Percentiles rank a stretch among this genome's conserved stretches.
These are phyloP conservation scores for Nephila pilipes DNA, from an alignment of 1,140 invertebrate species.

Conservation along the genomic window DNA sequence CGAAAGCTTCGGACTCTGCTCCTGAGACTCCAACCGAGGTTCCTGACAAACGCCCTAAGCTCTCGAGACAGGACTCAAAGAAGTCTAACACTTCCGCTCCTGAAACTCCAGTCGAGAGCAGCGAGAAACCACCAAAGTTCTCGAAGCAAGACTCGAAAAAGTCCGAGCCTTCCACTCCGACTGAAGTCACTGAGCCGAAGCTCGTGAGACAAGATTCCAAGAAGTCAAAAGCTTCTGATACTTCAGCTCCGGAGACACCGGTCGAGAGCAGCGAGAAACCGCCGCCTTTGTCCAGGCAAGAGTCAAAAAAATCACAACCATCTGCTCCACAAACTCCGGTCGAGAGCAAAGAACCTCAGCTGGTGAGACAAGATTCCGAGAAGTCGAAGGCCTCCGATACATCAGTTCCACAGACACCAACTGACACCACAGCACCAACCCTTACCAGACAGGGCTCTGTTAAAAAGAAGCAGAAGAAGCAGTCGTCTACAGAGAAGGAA, in stretches of 20 bases:
- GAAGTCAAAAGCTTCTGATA: conserved; percentile 52
- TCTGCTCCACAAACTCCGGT: neutral
- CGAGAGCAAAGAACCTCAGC: neutral
- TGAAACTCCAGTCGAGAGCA: neutral
- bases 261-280: neutral
- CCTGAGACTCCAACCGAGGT: conserved; percentile 41
- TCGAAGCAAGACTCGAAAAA: conserved; percentile 52
- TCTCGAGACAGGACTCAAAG: conserved; percentile 25
- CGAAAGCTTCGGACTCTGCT: conserved; percentile 35
- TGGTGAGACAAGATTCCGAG: conserved; percentile 48
- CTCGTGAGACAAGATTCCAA: conserved; percentile 59
- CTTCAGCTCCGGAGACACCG: conserved; percentile 49
- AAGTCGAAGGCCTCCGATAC: conserved; percentile 27
- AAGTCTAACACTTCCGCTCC: conserved; percentile 29
- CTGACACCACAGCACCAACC: conserved; percentile 24
- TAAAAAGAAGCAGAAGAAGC: conserved; percentile 38
- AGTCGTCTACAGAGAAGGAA: neutral
- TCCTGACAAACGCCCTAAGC: neutral
- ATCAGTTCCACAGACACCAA: conserved; percentile 1
- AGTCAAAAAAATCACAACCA: neutral
- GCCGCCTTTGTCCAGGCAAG: conserved; percentile 28
- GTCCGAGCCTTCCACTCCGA: conserved; percentile 32
- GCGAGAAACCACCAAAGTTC: neutral
- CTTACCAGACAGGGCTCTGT: conserved; percentile 51
- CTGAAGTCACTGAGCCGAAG: neutral